Evolutionary conservation across 1,140 invertebrate species (phyloP), one percentile per base, ranked within the genome.

Genomic region (Drosophila willistoni): DNA sequence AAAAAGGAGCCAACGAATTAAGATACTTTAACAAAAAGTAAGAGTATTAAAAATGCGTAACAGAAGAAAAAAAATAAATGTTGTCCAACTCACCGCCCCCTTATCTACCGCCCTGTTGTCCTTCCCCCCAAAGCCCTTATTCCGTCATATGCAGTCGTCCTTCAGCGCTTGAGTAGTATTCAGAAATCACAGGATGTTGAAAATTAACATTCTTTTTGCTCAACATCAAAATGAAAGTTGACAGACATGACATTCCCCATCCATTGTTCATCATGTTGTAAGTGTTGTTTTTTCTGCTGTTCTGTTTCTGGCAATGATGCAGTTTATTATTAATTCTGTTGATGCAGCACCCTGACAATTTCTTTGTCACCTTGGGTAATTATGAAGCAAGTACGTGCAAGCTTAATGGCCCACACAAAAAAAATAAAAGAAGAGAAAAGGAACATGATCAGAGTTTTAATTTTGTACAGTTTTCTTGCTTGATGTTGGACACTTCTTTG

Each of bases 301-400:
- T n/a, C 54, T 81, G 80, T 19, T 19, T 51, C 17, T 51, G 44
- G 44, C 12, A 19, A 51, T 22, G 44, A 51, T 51, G 44, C 84
- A 87, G 69, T 86, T 75, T 73, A 78, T 78, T 81, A 84, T 82
- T 81, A 89, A 89, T 73, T 72, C 66, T 70, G 63, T 71, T 74
- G 68, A 73, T 59, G 54, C 54, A 57, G 41, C 33, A 17, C 62
- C 33, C 25, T 39, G 14, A 14, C 22, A 60, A 61, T 47, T 64
- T 22, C 34, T 63, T 63, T 63, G 61, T 63, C 39, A 63, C 42
- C 22, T 63, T 42, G 22, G 61, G 77, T 79, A 79, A 79, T 79
- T 79, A 79, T 79, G 66, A 79, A 68, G 61, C 68, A 77, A 69
- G 57, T 63, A 63, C 73, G 72, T 54, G 64, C 67, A 7, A 42